Evolutionary conservation across 2,113 vertebrate genomes (phyloP).

Genomic region (Onychorhynchus coronatus): DNA sequence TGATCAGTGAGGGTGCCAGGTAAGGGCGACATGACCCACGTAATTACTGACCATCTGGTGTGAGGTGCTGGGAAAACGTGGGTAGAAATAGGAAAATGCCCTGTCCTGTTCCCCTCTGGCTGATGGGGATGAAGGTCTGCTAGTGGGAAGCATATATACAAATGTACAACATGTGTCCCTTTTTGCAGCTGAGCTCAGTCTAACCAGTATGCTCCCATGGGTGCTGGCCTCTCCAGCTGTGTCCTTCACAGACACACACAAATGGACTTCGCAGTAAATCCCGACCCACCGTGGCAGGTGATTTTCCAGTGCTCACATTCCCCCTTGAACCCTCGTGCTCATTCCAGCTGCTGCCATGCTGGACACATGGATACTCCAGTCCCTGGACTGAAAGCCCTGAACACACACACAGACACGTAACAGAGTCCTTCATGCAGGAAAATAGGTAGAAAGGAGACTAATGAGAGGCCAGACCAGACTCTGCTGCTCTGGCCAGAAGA

Average conservation of each 20-base stretch:
- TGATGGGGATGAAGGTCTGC: neutral
- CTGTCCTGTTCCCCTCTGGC: neutral
- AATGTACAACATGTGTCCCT: neutral
- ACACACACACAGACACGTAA: neutral
- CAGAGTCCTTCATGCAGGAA: neutral
- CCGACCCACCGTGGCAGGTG: neutral
- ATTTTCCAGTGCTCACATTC: neutral
- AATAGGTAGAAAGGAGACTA: neutral
- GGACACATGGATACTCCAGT: neutral
- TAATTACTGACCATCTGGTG: neutral
- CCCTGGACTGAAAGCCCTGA: neutral
- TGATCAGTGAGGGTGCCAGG: neutral
- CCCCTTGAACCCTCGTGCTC: rapidly evolving
- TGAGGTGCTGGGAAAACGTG: neutral
- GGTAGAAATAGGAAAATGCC: neutral
- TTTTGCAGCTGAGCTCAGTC: too few species aligned
- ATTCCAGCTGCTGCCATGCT: neutral
- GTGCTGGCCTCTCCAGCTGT: neutral
- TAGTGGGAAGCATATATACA: neutral
- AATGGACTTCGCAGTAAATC: neutral
- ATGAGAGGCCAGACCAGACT: neutral
- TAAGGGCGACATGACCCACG: neutral
- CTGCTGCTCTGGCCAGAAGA: neutral
- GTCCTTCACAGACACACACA: neutral
- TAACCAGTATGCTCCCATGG: neutral